Conservation (phyloP, 1,140 invertebrate genomes). For the Drosophila pectinifera region DNA sequence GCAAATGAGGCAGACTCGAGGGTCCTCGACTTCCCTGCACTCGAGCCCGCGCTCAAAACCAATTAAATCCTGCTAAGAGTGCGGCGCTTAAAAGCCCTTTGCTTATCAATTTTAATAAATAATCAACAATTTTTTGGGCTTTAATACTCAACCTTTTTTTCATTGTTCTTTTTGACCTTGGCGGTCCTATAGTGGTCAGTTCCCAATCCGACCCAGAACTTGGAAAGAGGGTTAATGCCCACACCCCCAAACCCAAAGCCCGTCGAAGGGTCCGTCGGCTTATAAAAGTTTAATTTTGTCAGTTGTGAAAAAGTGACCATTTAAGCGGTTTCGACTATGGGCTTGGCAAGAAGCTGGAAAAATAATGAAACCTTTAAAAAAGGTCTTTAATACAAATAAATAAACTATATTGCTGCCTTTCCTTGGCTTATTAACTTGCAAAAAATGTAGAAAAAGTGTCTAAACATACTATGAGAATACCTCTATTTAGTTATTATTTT, state of each 20-base stretch:
- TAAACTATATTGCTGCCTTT: background rate
- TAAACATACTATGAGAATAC: background rate
- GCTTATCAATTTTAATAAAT: constrained; percentile 36
- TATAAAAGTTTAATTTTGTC: constrained; percentile 29
- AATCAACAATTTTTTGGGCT: constrained; percentile 10
- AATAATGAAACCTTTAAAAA: background rate
- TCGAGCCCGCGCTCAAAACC: constrained; percentile 12
- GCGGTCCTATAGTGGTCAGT: background rate
- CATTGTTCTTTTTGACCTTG: constrained; percentile 23
- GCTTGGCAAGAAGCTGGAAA: background rate
- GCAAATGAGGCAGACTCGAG: constrained; percentile 33
- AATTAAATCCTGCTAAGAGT: constrained; percentile 38
- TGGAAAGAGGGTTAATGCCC: background rate
- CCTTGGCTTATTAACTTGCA: too few relatives aligned
- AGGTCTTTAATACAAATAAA: background rate
- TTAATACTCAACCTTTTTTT: constrained; percentile 1
- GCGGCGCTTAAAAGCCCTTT: background rate
- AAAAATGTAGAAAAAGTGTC: background rate
- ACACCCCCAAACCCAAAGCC: constrained; percentile 15
- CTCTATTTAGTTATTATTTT: background rate
- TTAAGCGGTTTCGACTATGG: background rate
- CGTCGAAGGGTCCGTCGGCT: constrained; percentile 18
- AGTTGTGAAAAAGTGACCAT: constrained; percentile 20
- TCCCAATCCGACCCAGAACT: background rate
- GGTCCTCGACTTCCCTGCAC: constrained; percentile 18